Evolutionary conservation across 1,140 invertebrate species (phyloP).

Genomic region (Lasioglossum albipes): DNA sequence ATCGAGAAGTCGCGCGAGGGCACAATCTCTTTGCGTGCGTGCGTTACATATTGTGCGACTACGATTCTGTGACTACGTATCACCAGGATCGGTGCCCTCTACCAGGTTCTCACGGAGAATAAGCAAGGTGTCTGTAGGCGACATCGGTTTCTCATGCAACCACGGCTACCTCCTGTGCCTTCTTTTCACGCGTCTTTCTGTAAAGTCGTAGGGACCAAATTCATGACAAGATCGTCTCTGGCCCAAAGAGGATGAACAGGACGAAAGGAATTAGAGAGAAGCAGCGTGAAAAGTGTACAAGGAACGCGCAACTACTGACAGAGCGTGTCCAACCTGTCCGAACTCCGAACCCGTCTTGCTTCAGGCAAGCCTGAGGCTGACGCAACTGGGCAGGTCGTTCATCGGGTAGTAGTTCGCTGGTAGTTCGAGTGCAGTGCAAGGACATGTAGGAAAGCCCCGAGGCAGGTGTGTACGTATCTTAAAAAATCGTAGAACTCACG

Average conservation of each 20-base stretch:
- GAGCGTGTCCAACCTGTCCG: too few relatives aligned
- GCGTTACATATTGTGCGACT: neutral
- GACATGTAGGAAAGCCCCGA: neutral
- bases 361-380: neutral
- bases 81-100: neutral
- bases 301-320: neutral
- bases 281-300: neutral
- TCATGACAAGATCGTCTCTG: neutral
- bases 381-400: neutral
- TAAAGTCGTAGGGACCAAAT: conserved; percentile 2
- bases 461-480: neutral
- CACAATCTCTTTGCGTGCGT: neutral
- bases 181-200: neutral
- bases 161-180: neutral
- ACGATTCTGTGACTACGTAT: neutral
- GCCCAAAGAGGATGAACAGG: neutral
- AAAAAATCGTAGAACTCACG: conserved; percentile 72
- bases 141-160: neutral
- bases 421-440: conserved; percentile 1
- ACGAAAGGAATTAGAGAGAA: neutral
- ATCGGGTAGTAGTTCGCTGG: too few relatives aligned
- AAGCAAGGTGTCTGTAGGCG: neutral
- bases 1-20: neutral
- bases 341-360: neutral
- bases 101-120: neutral